Evolutionary conservation across 1,140 invertebrate species (phyloP), one percentile per base, ranked within the genome.

Genomic region (Rhyzopertha dominica): DNA sequence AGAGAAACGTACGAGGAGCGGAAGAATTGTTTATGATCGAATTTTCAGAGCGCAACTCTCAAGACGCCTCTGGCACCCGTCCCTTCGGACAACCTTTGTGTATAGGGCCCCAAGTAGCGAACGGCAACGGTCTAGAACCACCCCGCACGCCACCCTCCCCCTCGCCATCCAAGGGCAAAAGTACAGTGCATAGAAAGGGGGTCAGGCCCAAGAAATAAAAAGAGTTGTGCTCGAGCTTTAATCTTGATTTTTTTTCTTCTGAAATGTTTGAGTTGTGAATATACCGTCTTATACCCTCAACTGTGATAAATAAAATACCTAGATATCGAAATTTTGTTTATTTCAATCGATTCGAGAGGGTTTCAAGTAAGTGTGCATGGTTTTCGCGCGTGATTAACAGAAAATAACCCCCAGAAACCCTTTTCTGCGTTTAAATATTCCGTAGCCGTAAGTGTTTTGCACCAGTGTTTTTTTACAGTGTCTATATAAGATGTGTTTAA

Each of bases 1-100:
- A n/a, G n/a, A n/a, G n/a, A n/a, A n/a, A n/a, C n/a, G n/a, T n/a
- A n/a, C n/a, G n/a, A n/a, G n/a, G n/a, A n/a, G n/a, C n/a, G n/a
- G n/a, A n/a, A n/a, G n/a, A n/a, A n/a, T n/a, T n/a, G 40, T 34
- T 30, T 28, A 10, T 41, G 31, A 13, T 43, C 43, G 38, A 55
- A 45, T 56, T 63, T 67, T 51, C 61, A 67, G 65, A 67, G 47
- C 51, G 63, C 28, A 59, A 58, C 53, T 63, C 65, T n/a, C 64
- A 75, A 59, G 74, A 77, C 59, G 69, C 69, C 63, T 78, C 78
- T 36, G 79, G 77, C 50, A 81, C 77, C 50, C 76, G 84, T 65
- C 81, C 82, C 24, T 86, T 85, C 62, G 83, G 83, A 57, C 81
- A 85, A 59, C 84, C 83, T 22, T 66, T 85, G 62, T 76, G 80